Evolutionary conservation across 2,888 invertebrate species (phyloP).

Genomic region (Drosophila ochracea): DNA sequence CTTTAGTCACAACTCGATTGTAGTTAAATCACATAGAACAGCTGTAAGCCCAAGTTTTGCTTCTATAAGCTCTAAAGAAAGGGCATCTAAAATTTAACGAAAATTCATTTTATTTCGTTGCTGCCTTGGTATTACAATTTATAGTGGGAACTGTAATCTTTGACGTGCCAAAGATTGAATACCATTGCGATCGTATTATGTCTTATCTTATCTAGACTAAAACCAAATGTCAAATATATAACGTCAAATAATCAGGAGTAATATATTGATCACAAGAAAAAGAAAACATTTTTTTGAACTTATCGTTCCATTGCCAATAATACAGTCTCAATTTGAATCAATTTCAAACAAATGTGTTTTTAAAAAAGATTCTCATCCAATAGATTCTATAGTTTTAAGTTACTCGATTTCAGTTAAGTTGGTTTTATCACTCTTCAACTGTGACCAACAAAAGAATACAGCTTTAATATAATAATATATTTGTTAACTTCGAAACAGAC

Average conservation of each 20-base stretch:
- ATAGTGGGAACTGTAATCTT: not conserved
- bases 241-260: not conserved
- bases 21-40: not conserved
- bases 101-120: not conserved
- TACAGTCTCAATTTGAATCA: not conserved
- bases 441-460: not conserved
- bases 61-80: not conserved
- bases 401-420: not conserved
- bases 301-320: not conserved
- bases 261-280: not conserved
- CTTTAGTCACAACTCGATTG: conserved; percentile 12
- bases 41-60: not conserved
- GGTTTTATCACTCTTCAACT: not conserved
- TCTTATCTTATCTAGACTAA: conserved; percentile 22
- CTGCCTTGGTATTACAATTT: not conserved
- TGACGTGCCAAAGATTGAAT: not conserved
- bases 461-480: not conserved
- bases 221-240: not conserved
- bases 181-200: not conserved
- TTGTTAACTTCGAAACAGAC: not conserved
- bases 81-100: not conserved
- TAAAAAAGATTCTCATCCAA: not conserved
- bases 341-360: not conserved
- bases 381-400: not conserved
- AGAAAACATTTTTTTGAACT: not conserved